phyloP scores from a whole-genome alignment of 2,888 invertebrate species.

The Gisinianus flammeolus region DNA sequence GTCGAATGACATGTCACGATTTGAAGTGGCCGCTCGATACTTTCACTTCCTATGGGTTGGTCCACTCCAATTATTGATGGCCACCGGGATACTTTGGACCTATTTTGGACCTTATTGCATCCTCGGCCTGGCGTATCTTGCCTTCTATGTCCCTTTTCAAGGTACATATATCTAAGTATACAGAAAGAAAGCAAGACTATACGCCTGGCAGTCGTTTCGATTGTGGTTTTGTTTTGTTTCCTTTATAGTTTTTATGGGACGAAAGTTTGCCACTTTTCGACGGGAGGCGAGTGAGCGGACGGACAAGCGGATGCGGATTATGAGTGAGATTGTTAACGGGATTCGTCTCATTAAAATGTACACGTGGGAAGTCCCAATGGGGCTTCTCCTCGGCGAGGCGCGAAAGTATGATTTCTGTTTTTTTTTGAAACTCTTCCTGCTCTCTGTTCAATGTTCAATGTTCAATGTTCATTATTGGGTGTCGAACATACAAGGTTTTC shows the following conservation, averaged over 20 bases:
- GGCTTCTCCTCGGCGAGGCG: constrained; percentile 77
- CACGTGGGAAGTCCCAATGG: constrained; percentile 91
- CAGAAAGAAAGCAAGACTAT: too few relatives aligned
- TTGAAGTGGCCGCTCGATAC: constrained; percentile 83
- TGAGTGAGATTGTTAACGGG: constrained; percentile 93
- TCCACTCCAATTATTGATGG: constrained; percentile 79
- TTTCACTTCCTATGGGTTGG: constrained; percentile 92
- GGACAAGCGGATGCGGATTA: constrained; percentile 86
- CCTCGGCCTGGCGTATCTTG: constrained; percentile 77
- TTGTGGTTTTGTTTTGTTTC: too few relatives aligned
- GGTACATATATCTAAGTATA: constrained; percentile 66
- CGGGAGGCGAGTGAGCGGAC: constrained; percentile 82
- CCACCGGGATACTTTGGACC: constrained; percentile 79
- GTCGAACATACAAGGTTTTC: too few relatives aligned
- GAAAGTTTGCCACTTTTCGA: constrained; percentile 66
- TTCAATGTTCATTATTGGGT: too few relatives aligned
- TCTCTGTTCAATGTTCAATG: too few relatives aligned
- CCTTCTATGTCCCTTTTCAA: constrained; percentile 84
- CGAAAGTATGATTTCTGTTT: constrained; percentile 69
- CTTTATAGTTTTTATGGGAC: constrained; percentile 62
- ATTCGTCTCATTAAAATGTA: constrained; percentile 98
- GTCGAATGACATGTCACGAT: constrained; percentile 92
- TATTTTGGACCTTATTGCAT: constrained; percentile 75
- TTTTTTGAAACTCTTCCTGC: too few relatives aligned
- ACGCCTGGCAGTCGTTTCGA: too few relatives aligned